Evolutionary conservation across 1,140 invertebrate species (phyloP), one percentile per base, ranked within the genome.

Genomic region (Aphaenogaster ashmeadi): DNA sequence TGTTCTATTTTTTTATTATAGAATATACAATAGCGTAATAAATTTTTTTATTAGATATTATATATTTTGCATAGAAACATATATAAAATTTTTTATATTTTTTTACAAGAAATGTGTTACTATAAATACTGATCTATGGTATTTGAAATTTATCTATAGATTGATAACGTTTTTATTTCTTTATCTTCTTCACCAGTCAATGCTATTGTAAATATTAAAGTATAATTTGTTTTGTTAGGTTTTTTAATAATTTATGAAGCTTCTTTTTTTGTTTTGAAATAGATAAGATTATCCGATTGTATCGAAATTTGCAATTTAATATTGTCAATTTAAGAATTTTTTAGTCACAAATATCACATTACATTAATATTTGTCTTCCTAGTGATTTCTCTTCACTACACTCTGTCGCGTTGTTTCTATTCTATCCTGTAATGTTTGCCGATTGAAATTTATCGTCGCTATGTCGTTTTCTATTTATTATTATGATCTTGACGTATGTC

Each of bases 401-500:
- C 8, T 58, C 27, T n/a, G 2, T 5, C 36, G 4, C 38, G 41
- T 47, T 33, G 1, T 27, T 5, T 13, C 41, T 41, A 50, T 6
- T 77, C n/a, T 69, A 69, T 54, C 11, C 11, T 18, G 18, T n/a
- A 58, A 21, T 27, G n/a, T 33, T 33, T 44, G 21, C 21, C 67
- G 38, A 64, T 41, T 75, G 21, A 71, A 18, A 60, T 81, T 87
- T 54, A 47, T 60, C 13, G 47, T 62, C 21, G 21, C 60, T 71
- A 64, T 38, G 47, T 0, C 21, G 36, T 67, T 86, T 90, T 91
- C 90, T 91, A 91, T 90, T 91, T 91, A 91, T 75, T 90, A 80
- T 90, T 90, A 80, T 90, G 88, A 85, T 90, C 33, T 77, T 87
- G 54, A 36, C 41, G 27, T 74, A 74, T 56, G 79, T 60, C 41